A percentile compares a stretch with the other conserved stretches of the same genome.
Evolutionary conservation across 2,797 vertebrate species (phyloP).

Genomic region (Florisuga fusca): DNA sequence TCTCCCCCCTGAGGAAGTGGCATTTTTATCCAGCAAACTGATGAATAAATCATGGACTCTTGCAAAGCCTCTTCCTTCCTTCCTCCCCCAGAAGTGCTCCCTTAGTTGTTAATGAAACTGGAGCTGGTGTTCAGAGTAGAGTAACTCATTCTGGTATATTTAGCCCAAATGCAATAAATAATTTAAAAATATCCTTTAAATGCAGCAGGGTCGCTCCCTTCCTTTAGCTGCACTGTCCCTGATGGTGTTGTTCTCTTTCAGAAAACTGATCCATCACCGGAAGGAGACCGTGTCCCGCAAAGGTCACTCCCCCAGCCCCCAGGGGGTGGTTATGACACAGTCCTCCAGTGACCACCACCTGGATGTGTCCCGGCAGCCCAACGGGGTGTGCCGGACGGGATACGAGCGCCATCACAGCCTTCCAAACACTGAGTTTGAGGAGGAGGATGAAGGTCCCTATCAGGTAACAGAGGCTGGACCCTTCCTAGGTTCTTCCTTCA

Average conservation of each 20-base stretch:
- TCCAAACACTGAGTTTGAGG: slow-evolving; percentile 85
- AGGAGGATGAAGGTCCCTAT: slow-evolving; percentile 84
- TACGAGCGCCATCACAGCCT: slow-evolving; percentile 87
- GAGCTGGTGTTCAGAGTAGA: neutral
- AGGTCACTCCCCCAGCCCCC: slow-evolving; percentile 81
- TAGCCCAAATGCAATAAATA: slow-evolving; percentile 24
- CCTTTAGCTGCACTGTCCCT: neutral
- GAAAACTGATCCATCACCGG: slow-evolving; percentile 97
- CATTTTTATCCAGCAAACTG: slow-evolving; percentile 40
- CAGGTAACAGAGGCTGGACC: slow-evolving; percentile 79
- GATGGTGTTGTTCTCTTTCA: slow-evolving; percentile 47
- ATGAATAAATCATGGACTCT: slow-evolving; percentile 67
- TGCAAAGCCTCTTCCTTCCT: slow-evolving; percentile 61
- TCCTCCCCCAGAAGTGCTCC: slow-evolving; percentile 58
- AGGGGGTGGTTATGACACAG: slow-evolving; percentile 83
- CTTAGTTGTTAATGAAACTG: slow-evolving; percentile 62
- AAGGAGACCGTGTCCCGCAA: slow-evolving; percentile 93
- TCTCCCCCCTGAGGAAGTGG: slow-evolving; percentile 26
- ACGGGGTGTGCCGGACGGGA: slow-evolving; percentile 85
- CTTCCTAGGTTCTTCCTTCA: neutral
- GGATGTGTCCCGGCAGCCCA: slow-evolving; percentile 86
- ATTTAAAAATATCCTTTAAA: neutral
- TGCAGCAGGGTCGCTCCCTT: neutral
- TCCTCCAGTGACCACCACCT: slow-evolving; percentile 92
- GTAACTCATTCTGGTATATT: neutral